A percentile compares a stretch with the other conserved stretches of the same genome.
Evolutionary conservation across 2,113 vertebrate species (phyloP).

Genomic region (Crotophaga sulcirostris): DNA sequence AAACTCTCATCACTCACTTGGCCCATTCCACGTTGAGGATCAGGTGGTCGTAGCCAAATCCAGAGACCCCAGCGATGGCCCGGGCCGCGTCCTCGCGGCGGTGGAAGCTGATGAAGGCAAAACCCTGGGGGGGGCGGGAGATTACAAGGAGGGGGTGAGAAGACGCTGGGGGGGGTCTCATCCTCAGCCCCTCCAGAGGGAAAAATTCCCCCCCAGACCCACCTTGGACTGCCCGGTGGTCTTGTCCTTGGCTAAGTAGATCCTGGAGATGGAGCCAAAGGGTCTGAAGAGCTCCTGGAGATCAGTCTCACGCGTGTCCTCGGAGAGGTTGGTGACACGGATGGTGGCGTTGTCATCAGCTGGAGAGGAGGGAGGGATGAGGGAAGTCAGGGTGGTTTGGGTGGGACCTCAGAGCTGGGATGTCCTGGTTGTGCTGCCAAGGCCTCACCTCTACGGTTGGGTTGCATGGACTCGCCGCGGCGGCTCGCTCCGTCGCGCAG

Average conservation of each 20-base stretch:
- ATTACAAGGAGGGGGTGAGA: background rate
- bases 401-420: too few species aligned
- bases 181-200: rapidly evolving
- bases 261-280: slow-evolving; percentile 95
- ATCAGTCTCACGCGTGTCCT: slow-evolving; percentile 96
- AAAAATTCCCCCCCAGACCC: rapidly evolving
- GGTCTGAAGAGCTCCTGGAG: slow-evolving; percentile 97
- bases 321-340: slow-evolving; percentile 95
- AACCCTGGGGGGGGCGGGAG: slow-evolving; percentile 77
- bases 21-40: slow-evolving; percentile 98
- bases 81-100: slow-evolving; percentile 92
- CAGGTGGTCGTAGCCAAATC: slow-evolving; percentile 95
- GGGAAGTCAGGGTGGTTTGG: too few species aligned
- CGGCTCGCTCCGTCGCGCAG: slow-evolving; percentile 87
- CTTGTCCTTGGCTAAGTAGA: slow-evolving; percentile 97
- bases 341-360: slow-evolving; percentile 97
- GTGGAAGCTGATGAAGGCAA: slow-evolving; percentile 97
- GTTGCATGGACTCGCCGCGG: slow-evolving; percentile 94
- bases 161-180: rapidly evolving
- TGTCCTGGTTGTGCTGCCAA: too few species aligned
- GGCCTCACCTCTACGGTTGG: slow-evolving; percentile 86
- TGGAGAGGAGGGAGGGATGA: background rate
- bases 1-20: slow-evolving; percentile 78
- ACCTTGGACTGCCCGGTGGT: slow-evolving; percentile 98
- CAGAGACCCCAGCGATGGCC: slow-evolving; percentile 91